These are phyloP conservation scores for Parauchenoglanis ngamensis DNA, from an alignment of 2,797 vertebrate genomes.

Conservation along the genomic window DNA sequence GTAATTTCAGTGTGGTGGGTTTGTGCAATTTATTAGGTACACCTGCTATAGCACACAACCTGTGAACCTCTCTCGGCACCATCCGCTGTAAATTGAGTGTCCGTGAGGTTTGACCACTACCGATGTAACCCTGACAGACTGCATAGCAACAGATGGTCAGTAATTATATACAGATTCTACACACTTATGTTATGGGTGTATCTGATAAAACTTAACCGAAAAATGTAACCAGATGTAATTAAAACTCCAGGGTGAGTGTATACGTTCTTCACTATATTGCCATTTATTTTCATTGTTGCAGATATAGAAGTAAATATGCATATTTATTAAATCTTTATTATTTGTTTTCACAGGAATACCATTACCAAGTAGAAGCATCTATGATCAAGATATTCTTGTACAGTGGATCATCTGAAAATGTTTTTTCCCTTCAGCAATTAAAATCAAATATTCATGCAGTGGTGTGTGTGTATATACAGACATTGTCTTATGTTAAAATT, in stretches of 20 bases:
- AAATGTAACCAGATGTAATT: neutral
- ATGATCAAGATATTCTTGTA: neutral
- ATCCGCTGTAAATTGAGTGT: neutral
- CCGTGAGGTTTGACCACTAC: neutral
- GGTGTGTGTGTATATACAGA: constrained; percentile 21
- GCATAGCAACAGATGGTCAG: neutral
- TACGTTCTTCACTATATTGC: neutral
- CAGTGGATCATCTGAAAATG: constrained; percentile 9
- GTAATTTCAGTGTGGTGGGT: constrained; percentile 51
- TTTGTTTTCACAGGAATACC: constrained; percentile 58
- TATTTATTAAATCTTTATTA: neutral
- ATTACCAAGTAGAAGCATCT: constrained; percentile 61
- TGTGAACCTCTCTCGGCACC: neutral
- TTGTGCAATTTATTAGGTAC: neutral
- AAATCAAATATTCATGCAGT: neutral
- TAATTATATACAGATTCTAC: neutral
- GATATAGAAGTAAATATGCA: neutral
- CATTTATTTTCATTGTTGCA: neutral
- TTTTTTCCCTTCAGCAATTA: neutral
- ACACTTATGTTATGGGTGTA: neutral
- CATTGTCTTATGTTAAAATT: constrained; percentile 23
- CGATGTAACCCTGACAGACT: neutral
- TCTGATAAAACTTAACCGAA: neutral
- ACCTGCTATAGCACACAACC: neutral
- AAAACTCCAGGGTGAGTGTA: neutral